These are phyloP conservation scores for Pterocles burchelli DNA, from an alignment of 2,113 vertebrate genomes.

Conservation along the genomic window DNA sequence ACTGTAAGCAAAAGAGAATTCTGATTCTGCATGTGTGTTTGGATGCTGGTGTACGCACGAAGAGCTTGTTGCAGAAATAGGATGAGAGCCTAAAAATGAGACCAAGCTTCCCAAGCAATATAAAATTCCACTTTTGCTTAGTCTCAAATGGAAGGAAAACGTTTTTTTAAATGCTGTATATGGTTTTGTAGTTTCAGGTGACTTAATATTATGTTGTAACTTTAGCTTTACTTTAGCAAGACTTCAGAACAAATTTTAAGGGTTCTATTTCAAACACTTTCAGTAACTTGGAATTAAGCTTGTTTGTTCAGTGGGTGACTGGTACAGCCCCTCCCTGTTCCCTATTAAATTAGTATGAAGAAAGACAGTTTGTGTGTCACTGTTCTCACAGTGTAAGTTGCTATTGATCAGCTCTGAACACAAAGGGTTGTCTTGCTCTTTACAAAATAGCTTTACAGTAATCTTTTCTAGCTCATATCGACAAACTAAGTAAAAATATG, in stretches of 20 bases:
- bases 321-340: background rate
- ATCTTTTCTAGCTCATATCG: background rate
- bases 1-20: background rate
- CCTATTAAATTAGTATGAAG: background rate
- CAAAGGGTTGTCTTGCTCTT: background rate
- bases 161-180: background rate
- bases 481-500: background rate
- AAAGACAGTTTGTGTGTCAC: background rate
- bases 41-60: background rate
- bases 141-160: background rate
- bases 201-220: background rate
- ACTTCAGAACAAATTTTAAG: background rate
- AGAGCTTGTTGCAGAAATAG: background rate
- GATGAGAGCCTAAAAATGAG: background rate
- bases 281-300: background rate
- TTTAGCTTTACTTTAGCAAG: background rate
- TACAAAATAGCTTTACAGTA: background rate
- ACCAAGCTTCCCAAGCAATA: background rate
- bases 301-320: background rate
- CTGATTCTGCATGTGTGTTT: rapidly evolving
- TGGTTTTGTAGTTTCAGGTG: background rate
- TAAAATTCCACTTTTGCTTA: background rate
- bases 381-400: background rate
- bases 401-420: background rate
- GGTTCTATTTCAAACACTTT: background rate